These are phyloP conservation scores for Tarsius wallacei DNA, from an alignment of 2,797 vertebrate species.

Conservation along the genomic window DNA sequence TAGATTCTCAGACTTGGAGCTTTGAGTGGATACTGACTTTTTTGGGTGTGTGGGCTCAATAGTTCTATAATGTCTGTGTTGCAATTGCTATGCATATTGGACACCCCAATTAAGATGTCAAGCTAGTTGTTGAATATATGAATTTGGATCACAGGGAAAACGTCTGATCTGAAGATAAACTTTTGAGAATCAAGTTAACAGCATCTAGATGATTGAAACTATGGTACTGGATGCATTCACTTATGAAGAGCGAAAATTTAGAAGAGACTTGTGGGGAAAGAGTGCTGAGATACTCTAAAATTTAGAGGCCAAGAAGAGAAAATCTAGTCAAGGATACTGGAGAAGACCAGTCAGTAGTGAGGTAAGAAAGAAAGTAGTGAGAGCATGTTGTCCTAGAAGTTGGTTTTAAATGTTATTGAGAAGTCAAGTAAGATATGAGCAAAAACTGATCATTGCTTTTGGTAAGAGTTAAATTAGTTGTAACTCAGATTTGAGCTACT, in stretches of 20 bases:
- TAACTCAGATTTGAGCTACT: not conserved
- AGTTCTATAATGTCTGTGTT: not conserved
- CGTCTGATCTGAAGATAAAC: not conserved
- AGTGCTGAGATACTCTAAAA: not conserved
- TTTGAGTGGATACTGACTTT: not conserved
- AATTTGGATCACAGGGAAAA: not conserved
- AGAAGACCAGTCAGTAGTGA: not conserved
- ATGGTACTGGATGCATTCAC: not conserved
- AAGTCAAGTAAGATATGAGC: not conserved
- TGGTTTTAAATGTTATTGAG: not conserved
- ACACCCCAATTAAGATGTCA: not conserved
- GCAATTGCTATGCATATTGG: not conserved
- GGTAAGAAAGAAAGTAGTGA: not conserved
- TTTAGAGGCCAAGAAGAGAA: constrained; percentile 14
- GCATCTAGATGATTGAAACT: not conserved
- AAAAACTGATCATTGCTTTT: constrained; percentile 7
- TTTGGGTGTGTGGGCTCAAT: not conserved
- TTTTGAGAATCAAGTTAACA: not conserved
- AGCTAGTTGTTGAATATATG: not conserved
- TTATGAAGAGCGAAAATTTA: constrained; percentile 9
- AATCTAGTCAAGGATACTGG: not conserved
- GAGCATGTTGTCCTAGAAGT: not conserved
- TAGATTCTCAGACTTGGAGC: not conserved
- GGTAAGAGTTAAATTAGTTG: not conserved
- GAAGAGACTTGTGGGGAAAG: not conserved